A percentile compares a stretch with the other conserved stretches of the same genome.
Conservation (phyloP, 2,888 invertebrate species). For the Lacanobia oleracea region DNA sequence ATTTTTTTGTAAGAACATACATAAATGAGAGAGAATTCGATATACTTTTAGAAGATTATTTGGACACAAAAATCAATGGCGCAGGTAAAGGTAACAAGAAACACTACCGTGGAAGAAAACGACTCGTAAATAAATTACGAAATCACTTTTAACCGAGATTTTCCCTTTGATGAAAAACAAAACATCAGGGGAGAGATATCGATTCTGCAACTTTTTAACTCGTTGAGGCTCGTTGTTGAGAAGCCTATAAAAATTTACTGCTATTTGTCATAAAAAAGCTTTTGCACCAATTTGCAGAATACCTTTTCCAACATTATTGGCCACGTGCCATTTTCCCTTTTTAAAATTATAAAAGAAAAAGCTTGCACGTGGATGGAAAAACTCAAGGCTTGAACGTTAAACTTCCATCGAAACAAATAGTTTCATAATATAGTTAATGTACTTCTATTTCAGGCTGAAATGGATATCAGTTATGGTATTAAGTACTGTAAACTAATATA, state of each 20-base stretch:
- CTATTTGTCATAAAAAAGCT: not conserved
- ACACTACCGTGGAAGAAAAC: not conserved
- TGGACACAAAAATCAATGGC: not conserved
- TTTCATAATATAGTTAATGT: slow-evolving; percentile 18
- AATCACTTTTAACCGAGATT: not conserved
- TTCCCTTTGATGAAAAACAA: slow-evolving; percentile 3
- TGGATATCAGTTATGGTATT: slow-evolving; percentile 43
- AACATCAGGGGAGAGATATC: slow-evolving; percentile 4
- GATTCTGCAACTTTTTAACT: slow-evolving; percentile 14
- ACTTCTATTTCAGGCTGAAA: slow-evolving; percentile 25
- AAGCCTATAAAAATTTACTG: slow-evolving; percentile 24
- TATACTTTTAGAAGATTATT: no score
- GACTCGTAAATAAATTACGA: not conserved
- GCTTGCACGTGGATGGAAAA: slow-evolving; percentile 28
- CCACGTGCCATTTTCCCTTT: slow-evolving; percentile 45
- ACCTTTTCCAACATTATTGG: slow-evolving; percentile 11
- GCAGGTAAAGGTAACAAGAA: not conserved
- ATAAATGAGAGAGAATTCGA: not conserved
- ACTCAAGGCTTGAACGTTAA: slow-evolving; percentile 1
- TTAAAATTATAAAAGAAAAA: slow-evolving; percentile 18
- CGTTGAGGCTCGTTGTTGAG: slow-evolving; percentile 16
- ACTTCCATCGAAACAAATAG: slow-evolving; percentile 9
- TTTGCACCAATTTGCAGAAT: slow-evolving; percentile 1
- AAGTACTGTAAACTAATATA: slow-evolving; percentile 32
- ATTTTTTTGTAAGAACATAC: not conserved